Conservation (phyloP, 1,140 invertebrate genomes). For the Parapsyche elsis region DNA sequence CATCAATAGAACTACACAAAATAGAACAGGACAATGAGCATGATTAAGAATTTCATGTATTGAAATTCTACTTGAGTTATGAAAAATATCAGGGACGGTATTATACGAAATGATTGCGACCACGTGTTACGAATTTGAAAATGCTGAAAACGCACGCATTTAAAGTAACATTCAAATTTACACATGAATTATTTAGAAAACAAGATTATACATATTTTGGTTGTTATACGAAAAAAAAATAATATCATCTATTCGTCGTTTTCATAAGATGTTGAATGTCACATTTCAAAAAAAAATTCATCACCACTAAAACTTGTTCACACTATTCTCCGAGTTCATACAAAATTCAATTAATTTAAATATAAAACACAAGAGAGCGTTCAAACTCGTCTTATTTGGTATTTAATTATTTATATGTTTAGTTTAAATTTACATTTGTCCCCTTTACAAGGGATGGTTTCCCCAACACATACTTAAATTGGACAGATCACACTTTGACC, state of each 20-base stretch:
- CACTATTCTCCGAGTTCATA: constrained; percentile 2
- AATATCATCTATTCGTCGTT: background rate
- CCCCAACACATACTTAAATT: constrained; percentile 3
- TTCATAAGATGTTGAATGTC: background rate
- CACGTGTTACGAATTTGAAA: background rate
- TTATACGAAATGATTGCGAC: constrained; percentile 3
- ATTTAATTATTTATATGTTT: constrained; percentile 34
- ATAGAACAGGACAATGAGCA: background rate
- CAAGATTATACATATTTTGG: background rate
- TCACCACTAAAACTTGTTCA: background rate
- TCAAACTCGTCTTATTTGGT: constrained; percentile 32
- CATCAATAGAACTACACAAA: no score
- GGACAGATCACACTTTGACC: constrained; percentile 28
- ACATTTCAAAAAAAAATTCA: background rate
- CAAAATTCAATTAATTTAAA: constrained; percentile 36
- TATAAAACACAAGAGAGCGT: constrained; percentile 31
- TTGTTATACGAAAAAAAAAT: background rate
- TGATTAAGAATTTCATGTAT: background rate
- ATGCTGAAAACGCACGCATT: background rate
- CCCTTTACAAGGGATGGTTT: constrained; percentile 36
- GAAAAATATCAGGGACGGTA: background rate
- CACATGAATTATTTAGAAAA: background rate
- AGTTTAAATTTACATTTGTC: constrained; percentile 18
- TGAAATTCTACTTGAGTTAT: background rate
- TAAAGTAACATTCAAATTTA: background rate